These are phyloP conservation scores for Corbicula japonica DNA, from an alignment of 2,888 invertebrate genomes.

Conservation along the genomic window DNA sequence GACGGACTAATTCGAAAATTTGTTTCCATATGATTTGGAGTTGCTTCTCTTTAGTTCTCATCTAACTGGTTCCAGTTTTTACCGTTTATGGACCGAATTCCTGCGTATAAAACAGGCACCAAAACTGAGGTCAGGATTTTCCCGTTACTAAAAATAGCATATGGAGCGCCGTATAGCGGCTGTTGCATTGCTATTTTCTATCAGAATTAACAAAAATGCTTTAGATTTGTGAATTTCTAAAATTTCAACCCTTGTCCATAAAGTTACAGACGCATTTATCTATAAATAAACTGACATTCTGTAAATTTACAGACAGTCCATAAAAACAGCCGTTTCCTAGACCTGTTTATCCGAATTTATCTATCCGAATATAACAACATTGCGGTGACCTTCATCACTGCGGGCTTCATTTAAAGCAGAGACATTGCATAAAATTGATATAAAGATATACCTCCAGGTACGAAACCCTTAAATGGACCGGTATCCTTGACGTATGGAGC, in stretches of 20 bases:
- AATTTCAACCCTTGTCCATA: not conserved
- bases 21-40: too few relatives aligned
- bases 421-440: not conserved
- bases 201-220: not conserved
- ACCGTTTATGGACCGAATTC: too few relatives aligned
- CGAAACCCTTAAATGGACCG: slow-evolving; percentile 8
- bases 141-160: too few relatives aligned
- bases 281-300: not conserved
- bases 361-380: not conserved
- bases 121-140: too few relatives aligned
- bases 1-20: too few relatives aligned
- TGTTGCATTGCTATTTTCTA: too few relatives aligned
- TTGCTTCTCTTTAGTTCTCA: too few relatives aligned
- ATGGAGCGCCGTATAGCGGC: too few relatives aligned
- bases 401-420: too few relatives aligned
- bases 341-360: slow-evolving; percentile 22
- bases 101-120: too few relatives aligned
- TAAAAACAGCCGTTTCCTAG: too few relatives aligned
- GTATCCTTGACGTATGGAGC: slow-evolving; percentile 16
- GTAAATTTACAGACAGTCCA: not conserved
- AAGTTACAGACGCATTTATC: not conserved
- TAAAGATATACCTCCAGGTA: slow-evolving; percentile 12
- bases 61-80: too few relatives aligned
- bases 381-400: slow-evolving; percentile 13
- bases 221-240: not conserved